Base-by-base conservation (phyloP, 2,113 vertebrate species). In the Pseudorectes ferrugineus region DNA sequence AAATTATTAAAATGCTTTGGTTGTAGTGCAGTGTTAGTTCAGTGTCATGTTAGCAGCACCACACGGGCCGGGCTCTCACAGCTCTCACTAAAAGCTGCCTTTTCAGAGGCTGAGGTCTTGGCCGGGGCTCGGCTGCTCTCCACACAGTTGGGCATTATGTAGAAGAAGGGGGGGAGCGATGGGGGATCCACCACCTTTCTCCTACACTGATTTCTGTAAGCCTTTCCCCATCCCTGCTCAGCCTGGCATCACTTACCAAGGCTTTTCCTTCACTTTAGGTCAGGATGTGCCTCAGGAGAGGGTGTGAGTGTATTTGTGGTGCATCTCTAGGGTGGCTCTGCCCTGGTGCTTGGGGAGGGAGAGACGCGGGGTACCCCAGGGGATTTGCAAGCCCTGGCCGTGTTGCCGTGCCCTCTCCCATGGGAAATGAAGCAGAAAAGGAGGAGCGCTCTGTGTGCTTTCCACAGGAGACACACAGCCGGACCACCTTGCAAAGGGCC, bases 81-180 rank as follows among this genome's bases (percentile, higher is more conserved):
- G 82, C 93, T 76, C 46, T 14, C 0, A 12, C 89, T 96, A 96
- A 91, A 93, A 96, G 95, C 88, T 65, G 38, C 43, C 90, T 96
- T 96, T 92, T 97, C 85, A 94, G 90, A 90, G 92, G 82, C 88
- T 6, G 51, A 68, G 83, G n/a, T 94, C 92, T 89, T 93, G 59
- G 82, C 74, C 55, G 51, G 88, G 92, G 90, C 88, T 55, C 7
- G 1, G 5, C 49, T 10, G 89, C 79, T 86, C 84, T 75, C 4
- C 85, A 92, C 93, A 97, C 93, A 97, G 96, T 93, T 48, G 46
- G 88, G 92, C 75, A 94, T 96, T 96, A 96, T 97, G 92, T 71
- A 43, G 29, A 26, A 55, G 59, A 29, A 9, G 23, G 1, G 6
- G n/a, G 45, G 51, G 23, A 63, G 45, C 2, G 6, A 40, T 25